A percentile compares a stretch with the other conserved stretches of the same genome.
phyloP scores from a whole-genome alignment of 2,797 vertebrate species.

The Bradypodion ventrale region DNA sequence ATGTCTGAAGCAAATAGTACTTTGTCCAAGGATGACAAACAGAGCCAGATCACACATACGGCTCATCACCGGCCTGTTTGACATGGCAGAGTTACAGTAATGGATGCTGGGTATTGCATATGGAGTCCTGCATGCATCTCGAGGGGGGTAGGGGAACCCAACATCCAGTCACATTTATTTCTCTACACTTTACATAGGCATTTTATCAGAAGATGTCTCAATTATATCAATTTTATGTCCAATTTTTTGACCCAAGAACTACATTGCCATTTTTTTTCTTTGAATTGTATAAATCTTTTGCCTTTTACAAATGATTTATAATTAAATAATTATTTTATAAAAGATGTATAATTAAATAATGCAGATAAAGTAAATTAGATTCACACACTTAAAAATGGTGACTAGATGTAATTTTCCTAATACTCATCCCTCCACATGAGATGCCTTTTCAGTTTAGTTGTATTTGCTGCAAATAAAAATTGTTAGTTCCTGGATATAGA shows the following conservation, averaged over 20 bases:
- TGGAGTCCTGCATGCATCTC: not conserved
- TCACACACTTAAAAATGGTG: not conserved
- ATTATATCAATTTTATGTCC: too few relatives aligned
- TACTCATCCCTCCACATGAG: not conserved
- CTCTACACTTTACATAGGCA: too few relatives aligned
- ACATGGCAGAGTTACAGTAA: not conserved
- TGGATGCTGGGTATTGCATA: not conserved
- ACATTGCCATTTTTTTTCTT: too few relatives aligned
- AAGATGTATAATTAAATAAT: too few relatives aligned
- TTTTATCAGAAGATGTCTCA: too few relatives aligned
- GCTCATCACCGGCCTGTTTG: not conserved
- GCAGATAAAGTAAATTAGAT: not conserved
- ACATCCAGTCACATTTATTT: not conserved
- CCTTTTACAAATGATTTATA: too few relatives aligned
- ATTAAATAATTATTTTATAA: too few relatives aligned
- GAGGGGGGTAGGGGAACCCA: not conserved
- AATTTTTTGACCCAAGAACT: not conserved
- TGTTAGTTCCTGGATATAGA: too few relatives aligned
- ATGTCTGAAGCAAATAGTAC: conserved; percentile 15
- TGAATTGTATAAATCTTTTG: too few relatives aligned
- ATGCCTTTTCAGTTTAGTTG: not conserved
- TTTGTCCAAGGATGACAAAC: conserved; percentile 35
- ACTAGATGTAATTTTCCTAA: not conserved
- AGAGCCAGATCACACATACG: not conserved
- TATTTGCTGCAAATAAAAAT: not conserved